Evolutionary conservation across 1,140 invertebrate species (phyloP).

Genomic region (Trigoniulus corallinus): DNA sequence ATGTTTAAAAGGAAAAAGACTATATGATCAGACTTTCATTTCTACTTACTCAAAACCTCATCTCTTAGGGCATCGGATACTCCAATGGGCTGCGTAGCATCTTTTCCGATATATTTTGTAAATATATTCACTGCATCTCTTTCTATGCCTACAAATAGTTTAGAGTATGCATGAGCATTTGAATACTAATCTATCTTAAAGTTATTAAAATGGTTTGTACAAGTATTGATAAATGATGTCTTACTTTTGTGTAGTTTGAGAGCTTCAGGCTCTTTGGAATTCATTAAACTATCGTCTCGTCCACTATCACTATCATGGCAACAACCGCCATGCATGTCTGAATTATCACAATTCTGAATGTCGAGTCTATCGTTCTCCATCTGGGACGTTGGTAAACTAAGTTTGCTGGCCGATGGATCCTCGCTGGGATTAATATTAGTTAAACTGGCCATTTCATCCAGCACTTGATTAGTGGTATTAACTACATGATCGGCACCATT

Average conservation of each 20-base stretch:
- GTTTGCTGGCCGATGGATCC: background rate
- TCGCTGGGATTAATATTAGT: conserved; percentile 4
- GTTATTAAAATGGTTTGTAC: background rate
- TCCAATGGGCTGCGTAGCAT: conserved; percentile 28
- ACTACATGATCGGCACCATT: background rate
- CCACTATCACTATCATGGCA: conserved; percentile 1
- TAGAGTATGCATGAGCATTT: background rate
- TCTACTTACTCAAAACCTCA: conserved; percentile 13
- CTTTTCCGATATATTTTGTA: conserved; percentile 33
- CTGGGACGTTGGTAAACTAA: background rate
- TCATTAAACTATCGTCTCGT: background rate
- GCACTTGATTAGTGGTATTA: background rate
- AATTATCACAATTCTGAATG: no score
- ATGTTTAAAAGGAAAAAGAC: background rate
- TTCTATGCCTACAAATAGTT: conserved; percentile 19
- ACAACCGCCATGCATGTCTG: background rate
- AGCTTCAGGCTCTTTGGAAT: background rate
- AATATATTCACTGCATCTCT: conserved; percentile 34
- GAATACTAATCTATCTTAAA: background rate
- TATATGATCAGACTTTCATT: no score
- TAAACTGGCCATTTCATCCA: conserved; percentile 1
- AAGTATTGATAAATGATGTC: background rate
- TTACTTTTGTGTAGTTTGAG: background rate
- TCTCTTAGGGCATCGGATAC: conserved; percentile 29
- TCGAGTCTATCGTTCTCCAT: no score